phyloP scores from a whole-genome alignment of 2,888 invertebrate species.

The Dascillus cervinus region DNA sequence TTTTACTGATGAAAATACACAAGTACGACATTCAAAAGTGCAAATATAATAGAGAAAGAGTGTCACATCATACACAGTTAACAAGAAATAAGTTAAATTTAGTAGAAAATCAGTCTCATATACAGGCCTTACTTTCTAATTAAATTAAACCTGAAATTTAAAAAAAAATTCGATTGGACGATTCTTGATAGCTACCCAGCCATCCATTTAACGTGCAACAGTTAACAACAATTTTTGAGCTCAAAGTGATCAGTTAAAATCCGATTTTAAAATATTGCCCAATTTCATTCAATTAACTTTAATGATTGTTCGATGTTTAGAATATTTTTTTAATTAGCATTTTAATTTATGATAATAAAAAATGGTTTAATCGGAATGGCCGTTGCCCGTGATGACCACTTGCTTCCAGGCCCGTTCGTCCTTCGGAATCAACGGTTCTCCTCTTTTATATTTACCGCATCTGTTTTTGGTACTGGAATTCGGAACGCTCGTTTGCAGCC shows the following conservation, averaged over 20 bases:
- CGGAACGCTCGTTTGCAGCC: constrained; percentile 27
- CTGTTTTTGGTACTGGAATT: constrained; percentile 22
- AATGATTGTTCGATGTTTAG: constrained; percentile 39
- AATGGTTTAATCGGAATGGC: constrained; percentile 35
- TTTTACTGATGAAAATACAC: constrained; percentile 10
- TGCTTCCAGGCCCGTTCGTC: constrained; percentile 32
- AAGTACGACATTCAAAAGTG: constrained; percentile 12
- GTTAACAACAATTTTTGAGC: constrained; percentile 14
- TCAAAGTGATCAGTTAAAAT: constrained; percentile 7
- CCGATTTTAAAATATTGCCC: constrained; percentile 12
- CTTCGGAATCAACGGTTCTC: constrained; percentile 29
- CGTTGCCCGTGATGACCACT: constrained; percentile 31
- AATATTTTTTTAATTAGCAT: constrained; percentile 22
- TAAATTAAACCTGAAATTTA: constrained; percentile 1
- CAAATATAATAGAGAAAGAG: constrained; percentile 12
- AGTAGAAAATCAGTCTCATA: constrained; percentile 34
- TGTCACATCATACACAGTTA: too few species aligned
- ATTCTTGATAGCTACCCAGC: constrained; percentile 4
- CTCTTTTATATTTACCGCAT: constrained; percentile 29
- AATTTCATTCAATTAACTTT: constrained; percentile 16
- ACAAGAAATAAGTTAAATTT: constrained; percentile 13
- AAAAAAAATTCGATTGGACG: constrained; percentile 9
- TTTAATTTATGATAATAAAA: not conserved
- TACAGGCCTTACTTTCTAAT: constrained; percentile 25
- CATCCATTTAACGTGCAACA: constrained; percentile 12